These are phyloP conservation scores for Diadumene lineata DNA, from an alignment of 92 coral and sea anemone genomes.

Conservation along the genomic window DNA sequence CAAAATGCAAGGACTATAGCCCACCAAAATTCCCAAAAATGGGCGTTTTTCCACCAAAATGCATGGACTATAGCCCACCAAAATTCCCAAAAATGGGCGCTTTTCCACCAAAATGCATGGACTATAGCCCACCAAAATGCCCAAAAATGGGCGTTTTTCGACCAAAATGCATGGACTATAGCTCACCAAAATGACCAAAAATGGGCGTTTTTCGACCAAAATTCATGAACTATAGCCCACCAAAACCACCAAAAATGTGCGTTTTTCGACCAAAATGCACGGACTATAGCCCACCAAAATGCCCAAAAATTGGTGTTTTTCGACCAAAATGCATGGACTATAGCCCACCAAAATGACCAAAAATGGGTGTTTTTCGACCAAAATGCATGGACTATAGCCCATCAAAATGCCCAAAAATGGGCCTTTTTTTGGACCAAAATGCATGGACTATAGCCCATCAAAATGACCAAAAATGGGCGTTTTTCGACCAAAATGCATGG, in stretches of 20 bases:
- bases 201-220: not conserved
- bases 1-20: not conserved
- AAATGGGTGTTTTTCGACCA: not conserved
- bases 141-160: not conserved
- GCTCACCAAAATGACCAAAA: not conserved
- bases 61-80: not conserved
- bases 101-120: not conserved
- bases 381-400: not conserved
- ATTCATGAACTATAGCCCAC: not conserved
- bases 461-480: not conserved
- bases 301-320: not conserved
- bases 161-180: not conserved
- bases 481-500: not conserved
- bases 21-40: not conserved
- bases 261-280: not conserved
- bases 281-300: not conserved
- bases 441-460: not conserved
- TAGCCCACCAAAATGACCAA: not conserved
- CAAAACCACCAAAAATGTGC: not conserved
- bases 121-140: not conserved
- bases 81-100: not conserved
- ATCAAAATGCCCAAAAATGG: not conserved
- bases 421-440: not conserved
- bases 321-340: not conserved
- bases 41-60: not conserved